phyloP scores from a whole-genome alignment of 2,888 invertebrate species.

The Eumacrocentrus americanus region DNA sequence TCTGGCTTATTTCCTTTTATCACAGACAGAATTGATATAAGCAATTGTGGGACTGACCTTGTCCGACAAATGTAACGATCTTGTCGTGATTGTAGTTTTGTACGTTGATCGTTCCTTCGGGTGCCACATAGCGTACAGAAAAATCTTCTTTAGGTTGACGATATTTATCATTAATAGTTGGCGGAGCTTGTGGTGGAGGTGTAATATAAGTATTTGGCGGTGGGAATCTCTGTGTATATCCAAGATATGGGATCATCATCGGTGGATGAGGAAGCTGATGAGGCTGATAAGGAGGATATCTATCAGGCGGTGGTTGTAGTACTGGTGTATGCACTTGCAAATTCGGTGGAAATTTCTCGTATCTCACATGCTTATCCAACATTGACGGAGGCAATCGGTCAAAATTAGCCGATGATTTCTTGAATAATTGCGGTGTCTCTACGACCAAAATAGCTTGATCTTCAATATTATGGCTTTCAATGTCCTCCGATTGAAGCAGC shows the following conservation, averaged over 20 bases:
- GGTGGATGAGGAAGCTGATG: conserved; percentile 37
- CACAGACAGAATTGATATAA: neutral
- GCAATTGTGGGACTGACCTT: conserved; percentile 63
- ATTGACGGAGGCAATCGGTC: conserved; percentile 46
- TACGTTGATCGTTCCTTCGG: conserved; percentile 56
- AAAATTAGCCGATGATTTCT: conserved; percentile 47
- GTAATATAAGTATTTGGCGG: conserved; percentile 34
- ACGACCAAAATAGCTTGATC: too few species aligned
- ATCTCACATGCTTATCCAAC: conserved; percentile 47
- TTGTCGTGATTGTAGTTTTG: conserved; percentile 67
- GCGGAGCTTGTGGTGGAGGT: conserved; percentile 37
- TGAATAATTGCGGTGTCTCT: conserved; percentile 33
- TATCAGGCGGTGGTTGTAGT: conserved; percentile 22
- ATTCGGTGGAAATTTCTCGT: conserved; percentile 44
- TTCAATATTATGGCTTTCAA: conserved; percentile 40
- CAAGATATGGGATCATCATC: conserved; percentile 49
- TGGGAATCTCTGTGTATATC: conserved; percentile 49
- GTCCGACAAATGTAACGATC: conserved; percentile 69
- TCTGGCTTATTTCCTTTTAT: neutral
- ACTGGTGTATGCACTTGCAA: conserved; percentile 44
- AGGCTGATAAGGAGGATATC: conserved; percentile 34
- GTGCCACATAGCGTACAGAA: conserved; percentile 61
- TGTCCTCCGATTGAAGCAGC: conserved; percentile 65
- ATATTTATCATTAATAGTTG: conserved; percentile 51
- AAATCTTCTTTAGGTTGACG: conserved; percentile 61